Conservation (phyloP, 2,888 invertebrate genomes). For the Tipula lateralis region DNA sequence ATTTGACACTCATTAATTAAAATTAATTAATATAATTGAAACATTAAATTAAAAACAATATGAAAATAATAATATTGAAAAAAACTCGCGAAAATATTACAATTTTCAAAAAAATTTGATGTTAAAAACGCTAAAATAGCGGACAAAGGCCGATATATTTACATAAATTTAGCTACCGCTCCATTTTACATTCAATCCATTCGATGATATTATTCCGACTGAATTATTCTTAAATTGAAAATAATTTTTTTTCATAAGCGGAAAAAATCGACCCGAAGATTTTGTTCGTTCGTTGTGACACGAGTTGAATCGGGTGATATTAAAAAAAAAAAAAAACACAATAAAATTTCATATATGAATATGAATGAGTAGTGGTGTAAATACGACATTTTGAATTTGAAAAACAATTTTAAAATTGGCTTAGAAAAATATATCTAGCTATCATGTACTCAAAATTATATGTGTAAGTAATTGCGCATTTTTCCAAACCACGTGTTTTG, state of each 20-base stretch:
- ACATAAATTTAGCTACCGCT: constrained; percentile 47
- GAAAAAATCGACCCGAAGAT: not conserved
- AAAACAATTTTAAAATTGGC: not conserved
- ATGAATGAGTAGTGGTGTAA: not conserved
- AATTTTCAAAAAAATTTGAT: constrained; percentile 41
- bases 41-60: not conserved
- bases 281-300: not conserved
- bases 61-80: not conserved
- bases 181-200: constrained; percentile 45
- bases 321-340: not conserved
- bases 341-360: not conserved
- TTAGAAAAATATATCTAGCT: not conserved
- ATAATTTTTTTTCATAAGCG: not conserved
- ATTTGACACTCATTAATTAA: constrained; percentile 20
- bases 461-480: not conserved
- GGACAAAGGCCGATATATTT: constrained; percentile 50
- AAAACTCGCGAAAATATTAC: constrained; percentile 30
- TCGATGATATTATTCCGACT: constrained; percentile 41
- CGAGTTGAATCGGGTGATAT: not conserved
- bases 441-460: not conserved
- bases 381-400: not conserved
- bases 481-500: not conserved
- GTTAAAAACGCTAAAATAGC: constrained; percentile 60
- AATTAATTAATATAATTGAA: constrained; percentile 1
- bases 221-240: not conserved